A percentile compares a stretch with the other conserved stretches of the same genome.
Evolutionary conservation across 2,888 invertebrate species (phyloP).

Genomic region (Phania funesta): DNA sequence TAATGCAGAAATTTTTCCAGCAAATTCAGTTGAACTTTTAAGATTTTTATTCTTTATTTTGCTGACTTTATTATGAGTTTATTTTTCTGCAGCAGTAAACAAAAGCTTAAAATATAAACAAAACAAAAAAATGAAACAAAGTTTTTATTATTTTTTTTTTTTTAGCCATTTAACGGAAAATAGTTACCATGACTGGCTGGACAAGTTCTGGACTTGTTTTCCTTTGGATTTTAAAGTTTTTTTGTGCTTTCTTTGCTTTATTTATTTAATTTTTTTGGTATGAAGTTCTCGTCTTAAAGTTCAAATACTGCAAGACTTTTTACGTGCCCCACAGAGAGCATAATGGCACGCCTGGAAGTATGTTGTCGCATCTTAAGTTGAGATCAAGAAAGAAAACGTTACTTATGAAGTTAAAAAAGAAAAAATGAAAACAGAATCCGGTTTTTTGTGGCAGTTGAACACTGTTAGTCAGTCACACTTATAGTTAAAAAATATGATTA

Average conservation of each 20-base stretch:
- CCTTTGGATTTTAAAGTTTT: conserved; percentile 29
- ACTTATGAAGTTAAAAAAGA: background rate
- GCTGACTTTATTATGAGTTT: conserved; percentile 24
- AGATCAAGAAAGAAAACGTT: conserved; percentile 24
- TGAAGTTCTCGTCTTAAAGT: too few species aligned
- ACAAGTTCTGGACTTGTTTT: conserved; percentile 45
- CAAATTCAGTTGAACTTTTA: conserved; percentile 6
- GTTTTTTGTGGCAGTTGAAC: background rate
- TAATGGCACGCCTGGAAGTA: background rate
- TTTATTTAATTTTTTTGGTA: background rate
- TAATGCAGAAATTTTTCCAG: background rate
- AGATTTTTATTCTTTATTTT: conserved; percentile 19
- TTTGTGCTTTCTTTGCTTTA: conserved; percentile 23
- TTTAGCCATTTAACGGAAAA: conserved; percentile 14
- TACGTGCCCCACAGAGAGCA: conserved; percentile 7
- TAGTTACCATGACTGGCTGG: conserved; percentile 35
- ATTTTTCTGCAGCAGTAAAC: conserved; percentile 26
- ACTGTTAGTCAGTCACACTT: background rate
- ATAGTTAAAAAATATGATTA: background rate
- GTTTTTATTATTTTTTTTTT: conserved; percentile 14
- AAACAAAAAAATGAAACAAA: conserved; percentile 23
- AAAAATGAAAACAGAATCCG: conserved; percentile 18
- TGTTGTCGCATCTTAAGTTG: conserved; percentile 31
- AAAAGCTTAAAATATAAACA: conserved; percentile 38
- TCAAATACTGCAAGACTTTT: conserved; percentile 6